Evolutionary conservation across 2,888 invertebrate genomes (phyloP), one percentile per base, ranked within the genome.

Genomic region (Dusona sp.): DNA sequence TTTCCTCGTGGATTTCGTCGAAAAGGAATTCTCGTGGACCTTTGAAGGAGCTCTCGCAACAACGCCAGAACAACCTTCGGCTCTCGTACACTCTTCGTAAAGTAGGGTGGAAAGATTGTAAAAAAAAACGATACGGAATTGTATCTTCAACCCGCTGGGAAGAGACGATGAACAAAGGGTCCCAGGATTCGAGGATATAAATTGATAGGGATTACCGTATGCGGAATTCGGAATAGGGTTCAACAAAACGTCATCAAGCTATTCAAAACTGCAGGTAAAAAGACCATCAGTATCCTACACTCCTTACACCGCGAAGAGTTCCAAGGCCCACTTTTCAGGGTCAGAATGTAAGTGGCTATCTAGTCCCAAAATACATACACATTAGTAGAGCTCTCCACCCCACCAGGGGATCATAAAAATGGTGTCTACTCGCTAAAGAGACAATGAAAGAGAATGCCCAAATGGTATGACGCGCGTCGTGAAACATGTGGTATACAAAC

Each of bases 401-500:
- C 82, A 83, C 77, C 77, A 77, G 64, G 57, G 78, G 74, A 83
- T 86, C 87, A 88, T 88, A 88, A 88, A 88, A 88, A 88, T 88
- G 79, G 87, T 85, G 88, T 86, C 84, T 75, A 67, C 72, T 48
- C 33, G 48, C 75, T 77, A 75, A 61, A 74, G 78, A 36, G 75
- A 48, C 38, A 78, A 64, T 64, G 79, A 72, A 74, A 33, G 65
- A 48, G 29, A 13, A 54, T 54, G 9, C 36, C 48, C 73, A 22
- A 73, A 29, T 88, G 88, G 87, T 87, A 88, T 88, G 89, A 88
- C 88, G 89, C 88, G 88, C 88, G 85, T 90, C 88, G 88, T 83
- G 89, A 88, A 91, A 92, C 92, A 92, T 90, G 91, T 89, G 90
- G 90, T 89, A 90, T 90, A 38, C 38, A 68, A 65, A 48, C 70